Evolutionary conservation across 2,888 invertebrate genomes (phyloP).

Genomic region (Phaedon cochleariae): DNA sequence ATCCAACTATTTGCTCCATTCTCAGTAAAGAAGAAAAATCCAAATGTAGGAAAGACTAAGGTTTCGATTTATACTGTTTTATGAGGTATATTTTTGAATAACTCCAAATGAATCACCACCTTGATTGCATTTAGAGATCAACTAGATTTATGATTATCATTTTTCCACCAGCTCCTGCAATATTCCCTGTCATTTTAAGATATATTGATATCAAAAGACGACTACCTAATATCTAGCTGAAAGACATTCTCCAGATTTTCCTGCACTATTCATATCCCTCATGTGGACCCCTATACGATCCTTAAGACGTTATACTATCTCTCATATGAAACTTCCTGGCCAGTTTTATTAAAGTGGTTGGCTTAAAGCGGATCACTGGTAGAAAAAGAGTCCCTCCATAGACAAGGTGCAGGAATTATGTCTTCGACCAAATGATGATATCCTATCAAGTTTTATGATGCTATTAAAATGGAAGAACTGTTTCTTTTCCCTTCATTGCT

Average conservation of each 20-base stretch:
- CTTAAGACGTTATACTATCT: conserved; percentile 41
- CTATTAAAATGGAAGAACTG: conserved; percentile 29
- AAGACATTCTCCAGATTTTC: neutral
- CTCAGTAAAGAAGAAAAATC: too few species aligned
- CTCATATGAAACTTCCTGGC: conserved; percentile 41
- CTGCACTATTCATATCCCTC: conserved; percentile 32
- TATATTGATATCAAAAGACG: too few species aligned
- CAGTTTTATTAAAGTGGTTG: conserved; percentile 50
- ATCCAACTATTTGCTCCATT: too few species aligned
- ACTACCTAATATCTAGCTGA: too few species aligned
- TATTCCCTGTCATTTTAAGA: too few species aligned
- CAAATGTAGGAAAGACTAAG: too few species aligned
- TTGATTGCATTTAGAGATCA: too few species aligned
- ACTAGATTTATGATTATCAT: too few species aligned
- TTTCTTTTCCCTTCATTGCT: conserved; percentile 14
- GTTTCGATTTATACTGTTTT: too few species aligned
- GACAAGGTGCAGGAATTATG: conserved; percentile 33
- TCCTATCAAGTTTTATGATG: conserved; percentile 27
- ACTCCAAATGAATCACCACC: too few species aligned
- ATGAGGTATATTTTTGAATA: too few species aligned
- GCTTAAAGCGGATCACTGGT: conserved; percentile 41
- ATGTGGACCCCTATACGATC: conserved; percentile 34
- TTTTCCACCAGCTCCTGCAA: too few species aligned
- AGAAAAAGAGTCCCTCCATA: conserved; percentile 20
- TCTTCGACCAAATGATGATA: conserved; percentile 27